Conservation (phyloP, 2,113 vertebrate genomes). For the Spilogale gracilis region DNA sequence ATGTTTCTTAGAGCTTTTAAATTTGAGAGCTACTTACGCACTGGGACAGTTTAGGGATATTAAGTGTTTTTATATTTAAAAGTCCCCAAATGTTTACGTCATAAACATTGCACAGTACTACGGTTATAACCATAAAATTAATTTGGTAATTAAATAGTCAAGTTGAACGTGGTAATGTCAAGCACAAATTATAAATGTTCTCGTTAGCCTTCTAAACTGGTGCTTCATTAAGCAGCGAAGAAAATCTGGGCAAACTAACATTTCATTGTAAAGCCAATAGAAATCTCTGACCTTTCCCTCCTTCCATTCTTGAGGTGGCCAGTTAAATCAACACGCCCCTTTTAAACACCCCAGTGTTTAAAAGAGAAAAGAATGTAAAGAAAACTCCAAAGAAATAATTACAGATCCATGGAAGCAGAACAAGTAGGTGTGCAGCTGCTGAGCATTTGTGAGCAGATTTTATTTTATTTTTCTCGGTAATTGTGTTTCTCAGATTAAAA, state of each 20-base stretch:
- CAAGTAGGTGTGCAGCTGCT: constrained; percentile 23
- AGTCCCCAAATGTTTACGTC: constrained; percentile 65
- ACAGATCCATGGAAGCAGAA: neutral
- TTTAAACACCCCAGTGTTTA: neutral
- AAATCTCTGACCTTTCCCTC: neutral
- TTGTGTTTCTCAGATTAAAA: neutral
- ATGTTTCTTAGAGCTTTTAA: constrained; percentile 56
- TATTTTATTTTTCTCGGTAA: constrained; percentile 38
- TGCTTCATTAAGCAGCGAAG: constrained; percentile 42
- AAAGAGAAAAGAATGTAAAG: constrained; percentile 21
- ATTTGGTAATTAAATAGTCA: constrained; percentile 69
- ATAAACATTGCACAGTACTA: constrained; percentile 42
- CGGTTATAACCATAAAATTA: constrained; percentile 66
- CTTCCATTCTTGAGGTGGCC: neutral
- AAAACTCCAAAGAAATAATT: constrained; percentile 36
- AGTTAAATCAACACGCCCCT: neutral
- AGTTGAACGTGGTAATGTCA: constrained; percentile 59
- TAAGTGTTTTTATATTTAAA: constrained; percentile 66
- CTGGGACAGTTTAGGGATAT: constrained; percentile 1
- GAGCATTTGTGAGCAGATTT: constrained; percentile 12
- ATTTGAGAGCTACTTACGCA: constrained; percentile 39
- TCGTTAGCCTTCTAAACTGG: constrained; percentile 54
- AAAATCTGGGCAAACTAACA: constrained; percentile 42
- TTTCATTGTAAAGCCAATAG: neutral
- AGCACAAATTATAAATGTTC: constrained; percentile 69